phyloP scores from a whole-genome alignment of 1,140 invertebrate genomes.

The Tetragonula clypearis region DNA sequence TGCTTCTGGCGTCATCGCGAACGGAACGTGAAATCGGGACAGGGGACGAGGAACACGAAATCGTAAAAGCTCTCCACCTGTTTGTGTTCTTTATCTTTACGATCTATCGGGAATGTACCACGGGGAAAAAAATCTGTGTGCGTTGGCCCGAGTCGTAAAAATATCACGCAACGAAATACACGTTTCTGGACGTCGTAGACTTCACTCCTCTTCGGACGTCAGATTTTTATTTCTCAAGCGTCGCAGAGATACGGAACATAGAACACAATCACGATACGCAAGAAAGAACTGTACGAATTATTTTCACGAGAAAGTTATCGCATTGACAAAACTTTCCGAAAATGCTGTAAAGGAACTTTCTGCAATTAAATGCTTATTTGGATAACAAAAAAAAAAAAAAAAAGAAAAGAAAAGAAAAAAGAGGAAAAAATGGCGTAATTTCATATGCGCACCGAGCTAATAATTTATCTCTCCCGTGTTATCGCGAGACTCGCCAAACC shows the following conservation, averaged over 20 bases:
- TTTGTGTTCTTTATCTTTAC: constrained; percentile 41
- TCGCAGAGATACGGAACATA: background rate
- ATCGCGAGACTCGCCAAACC: constrained; percentile 1
- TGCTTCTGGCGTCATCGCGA: constrained; percentile 10
- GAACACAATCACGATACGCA: too few relatives aligned
- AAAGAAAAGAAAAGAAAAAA: too few relatives aligned
- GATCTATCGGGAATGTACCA: constrained; percentile 35
- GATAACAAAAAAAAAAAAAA: background rate
- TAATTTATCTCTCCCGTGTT: constrained; percentile 16
- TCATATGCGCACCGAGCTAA: background rate
- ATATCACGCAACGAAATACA: background rate
- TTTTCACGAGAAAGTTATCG: background rate
- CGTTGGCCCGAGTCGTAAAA: constrained; percentile 9
- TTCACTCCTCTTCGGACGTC: background rate
- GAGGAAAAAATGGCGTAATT: background rate
- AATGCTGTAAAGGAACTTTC: background rate
- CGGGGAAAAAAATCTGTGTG: constrained; percentile 22
- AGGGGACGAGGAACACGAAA: background rate
- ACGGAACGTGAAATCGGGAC: constrained; percentile 7
- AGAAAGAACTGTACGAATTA: background rate
- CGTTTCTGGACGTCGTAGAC: background rate
- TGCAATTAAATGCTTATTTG: background rate
- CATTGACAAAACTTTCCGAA: background rate
- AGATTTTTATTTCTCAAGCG: background rate
- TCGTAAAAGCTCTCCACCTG: constrained; percentile 35